Evolutionary conservation across 2,888 invertebrate genomes (phyloP).

Genomic region (Himalopsyche kuldschensis): DNA sequence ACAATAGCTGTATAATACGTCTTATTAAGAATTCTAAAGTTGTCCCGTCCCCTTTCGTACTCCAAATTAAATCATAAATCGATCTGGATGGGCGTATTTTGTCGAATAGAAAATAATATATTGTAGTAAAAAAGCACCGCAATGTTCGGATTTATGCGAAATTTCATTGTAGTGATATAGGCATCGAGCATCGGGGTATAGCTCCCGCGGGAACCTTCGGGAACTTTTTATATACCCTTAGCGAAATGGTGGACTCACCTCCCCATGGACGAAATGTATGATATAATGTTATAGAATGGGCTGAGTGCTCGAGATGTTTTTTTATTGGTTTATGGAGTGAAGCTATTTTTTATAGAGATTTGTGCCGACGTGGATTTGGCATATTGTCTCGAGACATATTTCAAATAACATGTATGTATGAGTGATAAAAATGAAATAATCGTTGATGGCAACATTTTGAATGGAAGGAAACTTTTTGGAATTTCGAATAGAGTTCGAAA

Average conservation of each 20-base stretch:
- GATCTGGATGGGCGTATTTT: not conserved
- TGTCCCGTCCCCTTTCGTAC: not conserved
- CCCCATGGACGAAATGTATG: not conserved
- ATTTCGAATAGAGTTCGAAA: no score
- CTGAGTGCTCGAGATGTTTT: not conserved
- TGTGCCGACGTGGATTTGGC: not conserved
- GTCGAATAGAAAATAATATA: not conserved
- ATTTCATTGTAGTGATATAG: not conserved
- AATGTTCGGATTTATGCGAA: not conserved
- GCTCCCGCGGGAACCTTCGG: not conserved
- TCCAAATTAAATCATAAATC: not conserved
- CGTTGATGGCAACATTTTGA: no score
- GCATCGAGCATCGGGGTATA: not conserved
- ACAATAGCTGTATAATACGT: not conserved
- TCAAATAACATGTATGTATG: no score
- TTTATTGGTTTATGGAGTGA: not conserved
- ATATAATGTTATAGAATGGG: not conserved
- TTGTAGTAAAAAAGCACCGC: not conserved
- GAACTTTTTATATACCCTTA: not conserved
- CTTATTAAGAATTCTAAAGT: not conserved
- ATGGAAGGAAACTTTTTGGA: no score
- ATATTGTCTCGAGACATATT: not conserved
- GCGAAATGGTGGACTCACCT: not conserved
- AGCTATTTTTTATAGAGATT: not conserved
- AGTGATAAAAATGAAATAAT: no score